Base-by-base conservation (phyloP, 1,140 invertebrate genomes). In the Drosophila sechellia region DNA sequence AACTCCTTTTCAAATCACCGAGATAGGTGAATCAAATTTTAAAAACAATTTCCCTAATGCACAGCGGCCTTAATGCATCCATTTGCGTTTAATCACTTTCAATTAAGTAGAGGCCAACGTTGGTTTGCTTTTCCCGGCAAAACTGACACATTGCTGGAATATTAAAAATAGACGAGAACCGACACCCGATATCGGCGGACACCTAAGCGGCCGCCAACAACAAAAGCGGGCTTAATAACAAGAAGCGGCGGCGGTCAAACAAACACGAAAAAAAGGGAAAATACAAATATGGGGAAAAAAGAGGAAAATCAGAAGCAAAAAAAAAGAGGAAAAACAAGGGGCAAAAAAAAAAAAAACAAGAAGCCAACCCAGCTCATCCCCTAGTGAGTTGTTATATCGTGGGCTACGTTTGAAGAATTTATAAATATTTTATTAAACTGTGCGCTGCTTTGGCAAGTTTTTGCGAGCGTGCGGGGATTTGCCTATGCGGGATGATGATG, bases 371-470 rank as follows among this genome's bases (percentile, higher is more conserved):
- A 64, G 45, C 68, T 70, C 65, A 76, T 68, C 61, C 73, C 73
- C 73, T 63, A 68, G 73, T 57, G 73, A 76, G 73, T 76, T 76
- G 72, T 76, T 76, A 76, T 77, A 77, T 68, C 64, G 64, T 77
- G 74, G 74, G 74, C 58, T 78, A 72, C 75, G 75, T 78, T 78
- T 78, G 75, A 78, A 72, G 75, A 78, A 78, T 78, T 78, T 78
- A 78, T 78, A 78, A 78, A 78, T 78, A 78, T 78, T 78, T 78
- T 78, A 78, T 78, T 78, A 78, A 78, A 78, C 75, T 77, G 75
- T 78, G 75, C 55, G 52, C 71, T 66, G 61, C 73, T 59, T 68
- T 77, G 73, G 75, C 64, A 77, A 77, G 64, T 77, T 77, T 77
- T 71, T 75, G 75, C 59, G 74, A 71, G 75, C 75, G 74, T 77